Evolutionary conservation across 2,797 vertebrate genomes (phyloP).

Genomic region (Sebastes iracundus): DNA sequence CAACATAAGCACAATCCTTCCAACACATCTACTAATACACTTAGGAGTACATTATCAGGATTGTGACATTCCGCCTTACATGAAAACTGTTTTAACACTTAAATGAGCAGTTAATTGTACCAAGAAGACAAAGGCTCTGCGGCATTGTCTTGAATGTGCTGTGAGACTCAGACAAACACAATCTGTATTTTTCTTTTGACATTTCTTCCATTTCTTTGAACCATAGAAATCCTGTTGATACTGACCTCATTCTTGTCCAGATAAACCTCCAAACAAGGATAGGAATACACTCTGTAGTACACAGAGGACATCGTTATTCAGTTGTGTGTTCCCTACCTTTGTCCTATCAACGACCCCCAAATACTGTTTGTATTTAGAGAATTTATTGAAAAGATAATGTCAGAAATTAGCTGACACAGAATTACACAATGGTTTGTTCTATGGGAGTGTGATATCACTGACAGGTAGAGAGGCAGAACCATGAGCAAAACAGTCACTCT

Average conservation of each 20-base stretch:
- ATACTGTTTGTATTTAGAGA: neutral
- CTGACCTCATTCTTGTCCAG: conserved; percentile 91
- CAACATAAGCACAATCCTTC: conserved; percentile 47
- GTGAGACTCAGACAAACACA: neutral
- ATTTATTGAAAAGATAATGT: neutral
- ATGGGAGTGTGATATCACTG: neutral
- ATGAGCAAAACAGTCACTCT: neutral
- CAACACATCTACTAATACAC: neutral
- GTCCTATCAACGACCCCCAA: neutral
- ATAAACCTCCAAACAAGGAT: conserved; percentile 91
- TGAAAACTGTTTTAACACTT: neutral
- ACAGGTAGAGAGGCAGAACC: neutral
- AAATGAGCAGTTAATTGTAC: neutral
- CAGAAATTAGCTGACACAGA: rapidly evolving
- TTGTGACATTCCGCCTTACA: neutral
- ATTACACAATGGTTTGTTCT: neutral
- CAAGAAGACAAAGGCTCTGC: neutral
- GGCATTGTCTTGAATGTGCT: neutral
- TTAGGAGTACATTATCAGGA: neutral
- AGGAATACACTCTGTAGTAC: conserved; percentile 90
- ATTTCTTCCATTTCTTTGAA: neutral
- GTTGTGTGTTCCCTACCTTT: neutral
- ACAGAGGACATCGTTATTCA: conserved; percentile 41
- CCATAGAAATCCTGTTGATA: conserved; percentile 1
- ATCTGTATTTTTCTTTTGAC: neutral